phyloP scores from a whole-genome alignment of 2,113 vertebrate genomes.

The Sula dactylatra region DNA sequence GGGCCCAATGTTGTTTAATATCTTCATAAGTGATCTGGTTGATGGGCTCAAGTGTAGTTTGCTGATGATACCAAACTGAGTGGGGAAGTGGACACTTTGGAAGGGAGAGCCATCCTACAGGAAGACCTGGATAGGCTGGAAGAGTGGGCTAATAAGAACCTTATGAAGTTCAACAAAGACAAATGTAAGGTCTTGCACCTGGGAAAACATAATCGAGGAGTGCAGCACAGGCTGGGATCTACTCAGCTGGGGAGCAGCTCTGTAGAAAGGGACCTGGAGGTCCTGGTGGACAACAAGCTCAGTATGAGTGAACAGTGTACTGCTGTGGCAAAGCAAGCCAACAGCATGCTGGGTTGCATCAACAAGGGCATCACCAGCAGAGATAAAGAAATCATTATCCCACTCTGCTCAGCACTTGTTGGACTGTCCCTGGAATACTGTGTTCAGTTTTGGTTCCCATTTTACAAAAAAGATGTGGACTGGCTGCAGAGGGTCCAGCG shows the following conservation, averaged over 20 bases:
- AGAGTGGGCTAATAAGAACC: background rate
- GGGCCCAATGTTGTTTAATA: background rate
- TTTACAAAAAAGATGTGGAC: background rate
- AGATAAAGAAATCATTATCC: background rate
- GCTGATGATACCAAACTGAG: background rate
- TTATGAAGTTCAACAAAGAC: background rate
- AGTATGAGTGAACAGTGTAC: background rate
- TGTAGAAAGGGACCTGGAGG: background rate
- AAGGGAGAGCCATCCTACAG: background rate
- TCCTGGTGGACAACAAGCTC: background rate
- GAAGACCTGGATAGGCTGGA: background rate
- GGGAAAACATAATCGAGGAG: background rate
- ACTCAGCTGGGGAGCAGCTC: too few species aligned
- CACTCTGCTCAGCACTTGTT: background rate
- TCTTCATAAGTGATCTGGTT: background rate
- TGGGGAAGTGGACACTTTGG: background rate
- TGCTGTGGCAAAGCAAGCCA: background rate
- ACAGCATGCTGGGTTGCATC: background rate
- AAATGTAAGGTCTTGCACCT: background rate
- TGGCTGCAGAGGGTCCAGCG: background rate
- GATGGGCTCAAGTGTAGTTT: background rate
- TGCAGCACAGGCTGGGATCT: background rate
- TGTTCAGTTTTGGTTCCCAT: background rate
- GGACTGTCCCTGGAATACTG: background rate
- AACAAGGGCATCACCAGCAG: background rate